These are phyloP conservation scores for Neolamprologus ventralis DNA, from an alignment of 2,113 vertebrate genomes.

Conservation along the genomic window DNA sequence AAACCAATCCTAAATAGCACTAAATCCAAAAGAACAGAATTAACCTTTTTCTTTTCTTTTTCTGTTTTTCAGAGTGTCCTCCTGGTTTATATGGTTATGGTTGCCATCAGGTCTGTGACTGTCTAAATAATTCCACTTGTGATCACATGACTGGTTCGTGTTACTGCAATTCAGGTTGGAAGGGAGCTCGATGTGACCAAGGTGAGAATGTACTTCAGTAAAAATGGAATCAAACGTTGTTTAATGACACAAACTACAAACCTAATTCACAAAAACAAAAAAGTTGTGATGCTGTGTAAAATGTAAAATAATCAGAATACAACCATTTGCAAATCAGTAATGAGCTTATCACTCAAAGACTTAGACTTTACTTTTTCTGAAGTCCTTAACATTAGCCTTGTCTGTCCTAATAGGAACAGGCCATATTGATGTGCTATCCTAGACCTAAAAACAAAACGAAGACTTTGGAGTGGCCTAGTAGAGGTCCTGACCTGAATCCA, in stretches of 20 bases:
- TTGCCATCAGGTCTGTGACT: constrained; percentile 93
- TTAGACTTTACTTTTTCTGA: neutral
- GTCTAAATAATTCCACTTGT: constrained; percentile 94
- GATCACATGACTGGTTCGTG: constrained; percentile 96
- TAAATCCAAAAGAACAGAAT: neutral
- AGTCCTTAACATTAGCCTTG: neutral
- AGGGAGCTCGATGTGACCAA: constrained; percentile 93
- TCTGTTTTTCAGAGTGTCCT: constrained; percentile 76
- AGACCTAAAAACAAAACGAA: neutral
- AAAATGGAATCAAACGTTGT: neutral
- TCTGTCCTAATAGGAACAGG: neutral
- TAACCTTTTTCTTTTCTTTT: neutral
- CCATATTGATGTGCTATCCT: neutral
- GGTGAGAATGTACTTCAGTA: constrained; percentile 61
- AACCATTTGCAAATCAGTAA: neutral
- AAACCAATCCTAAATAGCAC: neutral
- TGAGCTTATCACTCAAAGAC: neutral
- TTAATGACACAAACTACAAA: neutral
- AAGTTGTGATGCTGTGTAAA: neutral
- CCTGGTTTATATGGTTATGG: constrained; percentile 88
- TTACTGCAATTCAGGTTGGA: constrained; percentile 96
- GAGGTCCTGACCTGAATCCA: neutral
- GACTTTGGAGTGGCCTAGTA: neutral
- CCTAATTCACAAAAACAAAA: neutral
- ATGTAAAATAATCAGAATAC: neutral